Evolutionary conservation across 2,888 invertebrate species (phyloP).

Genomic region (Tigriopus californicus): DNA sequence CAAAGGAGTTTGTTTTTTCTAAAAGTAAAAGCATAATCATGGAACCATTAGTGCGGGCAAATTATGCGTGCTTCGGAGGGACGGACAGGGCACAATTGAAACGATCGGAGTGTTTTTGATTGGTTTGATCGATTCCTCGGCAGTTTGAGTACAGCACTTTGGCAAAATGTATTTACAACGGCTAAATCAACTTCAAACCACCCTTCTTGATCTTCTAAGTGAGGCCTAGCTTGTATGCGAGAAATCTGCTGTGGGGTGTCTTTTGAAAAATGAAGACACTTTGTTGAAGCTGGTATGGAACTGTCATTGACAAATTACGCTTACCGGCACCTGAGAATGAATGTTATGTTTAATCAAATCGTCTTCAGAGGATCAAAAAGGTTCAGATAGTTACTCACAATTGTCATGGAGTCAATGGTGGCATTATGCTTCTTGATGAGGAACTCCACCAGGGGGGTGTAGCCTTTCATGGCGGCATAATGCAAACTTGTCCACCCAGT

Average conservation of each 20-base stretch:
- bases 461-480: constrained; percentile 90
- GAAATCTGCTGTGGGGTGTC: neutral
- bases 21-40: constrained; percentile 17
- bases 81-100: too few species aligned
- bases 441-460: constrained; percentile 67
- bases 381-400: constrained; percentile 31
- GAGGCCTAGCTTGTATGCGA: neutral
- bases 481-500: constrained; percentile 83
- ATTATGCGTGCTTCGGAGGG: neutral
- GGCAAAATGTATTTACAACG: neutral
- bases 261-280: neutral
- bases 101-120: too few species aligned
- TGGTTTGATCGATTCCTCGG: too few species aligned
- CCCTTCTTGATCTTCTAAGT: neutral
- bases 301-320: neutral
- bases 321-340: too few species aligned
- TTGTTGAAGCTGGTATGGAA: neutral
- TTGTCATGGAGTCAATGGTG: constrained; percentile 78
- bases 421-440: constrained; percentile 88
- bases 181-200: neutral
- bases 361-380: too few species aligned
- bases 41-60: neutral
- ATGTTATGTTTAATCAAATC: too few species aligned
- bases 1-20: constrained; percentile 85
- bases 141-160: neutral